Base-by-base conservation (phyloP, 2,113 vertebrate genomes). In the Kobus ellipsiprymnus region DNA sequence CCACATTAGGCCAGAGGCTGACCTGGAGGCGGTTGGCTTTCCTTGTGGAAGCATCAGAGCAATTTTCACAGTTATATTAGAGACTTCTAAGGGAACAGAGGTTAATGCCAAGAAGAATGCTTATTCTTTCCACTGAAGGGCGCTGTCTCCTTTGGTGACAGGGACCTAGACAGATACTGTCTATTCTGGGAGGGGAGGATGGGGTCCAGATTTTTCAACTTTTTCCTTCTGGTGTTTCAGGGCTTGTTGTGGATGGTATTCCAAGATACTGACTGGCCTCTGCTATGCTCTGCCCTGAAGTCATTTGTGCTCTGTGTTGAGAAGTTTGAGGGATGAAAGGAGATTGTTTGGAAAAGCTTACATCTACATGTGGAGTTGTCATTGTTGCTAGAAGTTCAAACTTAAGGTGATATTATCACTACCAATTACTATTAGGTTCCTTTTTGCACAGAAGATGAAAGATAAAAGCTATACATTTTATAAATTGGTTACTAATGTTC, bases 311-410 rank as follows among this genome's bases (percentile, higher is more conserved):
- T 29, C 3, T 19, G 17, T 92, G 48, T 40, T 48, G n/a, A 78
- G 15, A 94, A 48, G 83, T 81, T 40, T 50, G 44, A 82, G 74
- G 67, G 46, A 89, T 88, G 40, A 74, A 85, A 33, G 15, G n/a
- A 81, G 40, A 36, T 50, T 78, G 36, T 25, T 82, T 84, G 29
- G 89, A 52, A 83, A 93, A 33, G 30, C 7, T 50, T 27, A 27
- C 55, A 48, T 74, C 60, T 46, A 80, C 30, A 71, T 46, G 3
- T 6, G 5, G 84, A 48, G 33, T 7, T 87, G 54, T 71, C 19
- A 33, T 50, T 83, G 71, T 67, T 87, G 44, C 48, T 64, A 30
- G 16, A 80, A 96, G n/a, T 57, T 64, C 74, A 91, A 62, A 67
- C 10, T 62, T 59, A 60, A 74, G 86, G 19, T 15, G 52, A 71